Evolutionary conservation across 1,140 invertebrate species (phyloP).

Genomic region (Drosophila sturtevanti): DNA sequence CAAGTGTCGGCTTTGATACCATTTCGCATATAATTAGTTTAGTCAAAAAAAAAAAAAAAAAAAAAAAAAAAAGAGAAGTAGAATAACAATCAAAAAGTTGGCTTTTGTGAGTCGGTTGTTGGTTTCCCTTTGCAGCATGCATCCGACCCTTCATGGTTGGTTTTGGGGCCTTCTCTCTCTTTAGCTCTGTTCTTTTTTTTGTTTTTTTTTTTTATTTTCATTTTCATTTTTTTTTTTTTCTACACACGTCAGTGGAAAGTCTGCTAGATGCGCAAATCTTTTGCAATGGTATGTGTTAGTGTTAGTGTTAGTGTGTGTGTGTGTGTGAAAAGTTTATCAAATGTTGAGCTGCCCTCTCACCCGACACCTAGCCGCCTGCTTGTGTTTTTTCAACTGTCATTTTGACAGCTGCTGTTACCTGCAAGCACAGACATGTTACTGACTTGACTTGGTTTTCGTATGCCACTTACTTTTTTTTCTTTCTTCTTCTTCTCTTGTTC

Average conservation of each 20-base stretch:
- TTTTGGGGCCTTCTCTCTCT: background rate
- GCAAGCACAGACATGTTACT: slow-evolving; percentile 17
- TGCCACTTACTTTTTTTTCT: background rate
- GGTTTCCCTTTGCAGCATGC: background rate
- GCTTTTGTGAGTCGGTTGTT: slow-evolving; percentile 9
- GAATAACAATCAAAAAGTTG: slow-evolving; percentile 10
- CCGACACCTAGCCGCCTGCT: background rate
- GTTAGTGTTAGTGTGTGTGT: background rate
- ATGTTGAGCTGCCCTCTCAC: slow-evolving; percentile 4
- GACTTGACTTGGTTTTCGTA: background rate
- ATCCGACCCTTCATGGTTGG: background rate
- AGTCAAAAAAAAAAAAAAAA: slow-evolving; percentile 9
- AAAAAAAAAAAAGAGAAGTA: background rate
- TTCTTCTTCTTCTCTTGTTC: background rate
- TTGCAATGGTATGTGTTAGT: slow-evolving; percentile 7
- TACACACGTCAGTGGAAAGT: slow-evolving; percentile 15
- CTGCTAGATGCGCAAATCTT: slow-evolving; percentile 12
- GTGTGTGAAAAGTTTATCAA: slow-evolving; percentile 24
- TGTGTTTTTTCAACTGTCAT: slow-evolving; percentile 35
- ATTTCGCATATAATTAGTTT: slow-evolving; percentile 12
- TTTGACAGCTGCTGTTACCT: slow-evolving; percentile 36
- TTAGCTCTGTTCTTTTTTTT: background rate
- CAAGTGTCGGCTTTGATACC: slow-evolving; percentile 17
- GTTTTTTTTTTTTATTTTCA: background rate
- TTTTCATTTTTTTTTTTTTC: background rate